Evolutionary conservation across 2,888 invertebrate species (phyloP).

Genomic region (Sarcophaga caerulescens): DNA sequence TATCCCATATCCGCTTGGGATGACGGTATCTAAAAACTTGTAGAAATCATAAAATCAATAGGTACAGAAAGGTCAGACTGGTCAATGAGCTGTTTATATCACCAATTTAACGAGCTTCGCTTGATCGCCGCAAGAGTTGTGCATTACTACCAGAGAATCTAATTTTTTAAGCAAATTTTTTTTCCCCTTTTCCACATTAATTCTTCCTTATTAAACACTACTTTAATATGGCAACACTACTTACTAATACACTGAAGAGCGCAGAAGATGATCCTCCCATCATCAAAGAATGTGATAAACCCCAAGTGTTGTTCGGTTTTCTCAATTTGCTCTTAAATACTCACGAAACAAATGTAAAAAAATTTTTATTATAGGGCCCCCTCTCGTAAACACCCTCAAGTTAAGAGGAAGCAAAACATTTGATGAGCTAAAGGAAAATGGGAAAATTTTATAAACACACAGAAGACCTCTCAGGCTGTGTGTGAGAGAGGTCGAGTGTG

Average conservation of each 20-base stretch:
- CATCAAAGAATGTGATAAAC: background rate
- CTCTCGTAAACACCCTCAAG: conserved; percentile 32
- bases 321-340: conserved; percentile 53
- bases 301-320: conserved; percentile 5
- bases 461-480: too few species aligned
- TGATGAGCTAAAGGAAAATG: conserved; percentile 6
- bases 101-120: too few species aligned
- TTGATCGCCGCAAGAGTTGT: too few species aligned
- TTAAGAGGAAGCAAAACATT: conserved; percentile 33
- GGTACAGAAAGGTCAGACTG: too few species aligned
- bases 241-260: background rate
- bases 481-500: conserved; percentile 12
- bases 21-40: too few species aligned
- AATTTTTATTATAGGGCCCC: background rate
- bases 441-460: conserved; percentile 1
- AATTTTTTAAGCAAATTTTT: too few species aligned
- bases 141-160: too few species aligned
- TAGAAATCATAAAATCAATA: too few species aligned
- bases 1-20: too few species aligned
- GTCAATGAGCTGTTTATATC: too few species aligned
- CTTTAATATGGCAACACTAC: conserved; percentile 25
- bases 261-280: conserved; percentile 9
- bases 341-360: conserved; percentile 41
- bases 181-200: background rate
- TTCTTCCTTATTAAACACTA: background rate